Base-by-base conservation (phyloP, 1,140 invertebrate species). In the Geopemphigus sp. region DNA sequence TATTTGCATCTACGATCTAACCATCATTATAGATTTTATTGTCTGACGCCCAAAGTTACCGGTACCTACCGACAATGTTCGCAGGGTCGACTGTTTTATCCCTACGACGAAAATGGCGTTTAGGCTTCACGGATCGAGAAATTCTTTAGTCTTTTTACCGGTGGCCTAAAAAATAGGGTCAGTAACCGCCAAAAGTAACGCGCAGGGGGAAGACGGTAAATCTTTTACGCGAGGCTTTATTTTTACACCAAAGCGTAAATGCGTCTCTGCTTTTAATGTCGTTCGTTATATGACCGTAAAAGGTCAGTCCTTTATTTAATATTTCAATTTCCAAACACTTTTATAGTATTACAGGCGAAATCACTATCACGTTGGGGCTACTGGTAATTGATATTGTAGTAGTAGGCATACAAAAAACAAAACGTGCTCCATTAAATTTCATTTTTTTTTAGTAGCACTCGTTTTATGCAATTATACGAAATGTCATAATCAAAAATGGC, bases 191-290 rank as follows among this genome's bases (percentile, higher is more conserved):
- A 66, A 47, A 68, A 50, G 45, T 50, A 45, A 3, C 15, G 45
- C 22, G 1, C 66, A 68, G 10, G 22, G 56, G 22, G 10, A 54
- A 66, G 57, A 17, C 11, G 11, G 19, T 47, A 50, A 24, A 47
- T 50, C 12, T 47, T 50, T 68, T 50, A n/a, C 50, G 22, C 4
- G 12, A 68, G 10, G 14, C n/a, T 12, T 59, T n/a, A n/a, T 59
- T 59, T 68, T 68, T 47, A 66, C 63, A 15, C 32, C 63, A 12
- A 66, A 66, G 63, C 32, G 39, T 39, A 66, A 66, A 45, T 15
- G 63, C 63, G 63, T 66, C 63, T 66, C 63, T 66, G 63, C 19
- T 66, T 66, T 66, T 66, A 66, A 66, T 66, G 63, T 66, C 63
- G 63, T 66, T 66, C 29, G 63, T 66, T 68, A 68, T 68, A 6